A percentile compares a stretch with the other conserved stretches of the same genome.
These are phyloP conservation scores for Colletes gigas DNA, from an alignment of 1,140 invertebrate species.

Conservation along the genomic window DNA sequence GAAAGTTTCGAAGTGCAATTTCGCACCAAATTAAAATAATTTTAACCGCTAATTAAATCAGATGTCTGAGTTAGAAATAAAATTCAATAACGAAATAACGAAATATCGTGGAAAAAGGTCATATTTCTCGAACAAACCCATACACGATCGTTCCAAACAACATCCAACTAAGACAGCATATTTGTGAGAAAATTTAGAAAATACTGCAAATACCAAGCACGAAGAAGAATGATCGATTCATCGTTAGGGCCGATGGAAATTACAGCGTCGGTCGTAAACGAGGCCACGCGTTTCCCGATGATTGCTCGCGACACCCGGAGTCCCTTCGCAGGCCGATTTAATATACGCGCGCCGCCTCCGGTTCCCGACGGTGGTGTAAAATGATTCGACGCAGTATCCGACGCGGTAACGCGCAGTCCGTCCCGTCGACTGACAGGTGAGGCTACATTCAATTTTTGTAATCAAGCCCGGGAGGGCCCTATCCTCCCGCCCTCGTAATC, in stretches of 20 bases:
- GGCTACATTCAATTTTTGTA: slow-evolving; percentile 70
- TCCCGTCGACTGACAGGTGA: slow-evolving; percentile 60
- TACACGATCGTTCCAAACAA: too few species aligned
- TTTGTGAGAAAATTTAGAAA: too few species aligned
- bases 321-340: slow-evolving; percentile 25
- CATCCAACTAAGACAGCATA: too few species aligned
- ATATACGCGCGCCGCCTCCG: slow-evolving; percentile 33
- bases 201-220: too few species aligned
- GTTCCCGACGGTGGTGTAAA: slow-evolving; percentile 51
- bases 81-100: too few species aligned
- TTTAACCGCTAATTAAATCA: too few species aligned
- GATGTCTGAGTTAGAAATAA: too few species aligned
- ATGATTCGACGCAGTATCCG: slow-evolving; percentile 40
- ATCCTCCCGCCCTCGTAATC: slow-evolving; percentile 28
- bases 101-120: too few species aligned
- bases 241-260: slow-evolving; percentile 7
- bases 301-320: slow-evolving; percentile 18
- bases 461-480: slow-evolving; percentile 63
- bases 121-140: too few species aligned
- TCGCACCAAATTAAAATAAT: too few species aligned
- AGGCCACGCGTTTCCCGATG: background rate
- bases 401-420: slow-evolving; percentile 28
- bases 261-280: slow-evolving; percentile 15
- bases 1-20: too few species aligned
- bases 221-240: too few species aligned